phyloP scores from a whole-genome alignment of 2,888 invertebrate species.

The Melinaea menophilus region DNA sequence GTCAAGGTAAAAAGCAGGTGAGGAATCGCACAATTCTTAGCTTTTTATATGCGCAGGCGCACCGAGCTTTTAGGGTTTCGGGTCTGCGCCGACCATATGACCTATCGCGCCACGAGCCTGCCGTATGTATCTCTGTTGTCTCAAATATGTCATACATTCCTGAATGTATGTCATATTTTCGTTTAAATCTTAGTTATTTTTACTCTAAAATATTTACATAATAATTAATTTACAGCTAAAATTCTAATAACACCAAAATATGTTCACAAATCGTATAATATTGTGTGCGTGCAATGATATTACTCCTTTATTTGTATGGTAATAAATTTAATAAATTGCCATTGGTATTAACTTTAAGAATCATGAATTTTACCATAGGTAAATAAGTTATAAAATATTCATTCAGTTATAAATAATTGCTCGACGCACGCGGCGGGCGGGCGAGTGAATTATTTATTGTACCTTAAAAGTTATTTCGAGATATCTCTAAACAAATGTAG shows the following conservation, averaged over 20 bases:
- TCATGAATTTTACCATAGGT: constrained; percentile 24
- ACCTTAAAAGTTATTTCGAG: constrained; percentile 9
- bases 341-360: constrained; percentile 27
- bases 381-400: constrained; percentile 28
- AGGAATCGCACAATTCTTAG: constrained; percentile 39
- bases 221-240: background rate
- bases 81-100: constrained; percentile 59
- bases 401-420: constrained; percentile 28
- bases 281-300: constrained; percentile 19
- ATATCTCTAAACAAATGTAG: background rate
- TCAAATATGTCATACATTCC: constrained; percentile 10
- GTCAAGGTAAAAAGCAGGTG: constrained; percentile 41
- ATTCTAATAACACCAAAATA: background rate
- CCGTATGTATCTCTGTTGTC: constrained; percentile 39
- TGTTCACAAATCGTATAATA: constrained; percentile 5
- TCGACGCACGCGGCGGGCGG: constrained; percentile 23
- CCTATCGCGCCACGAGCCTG: constrained; percentile 34
- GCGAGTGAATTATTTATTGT: constrained; percentile 7
- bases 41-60: constrained; percentile 38
- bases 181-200: background rate
- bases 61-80: constrained; percentile 71
- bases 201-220: background rate
- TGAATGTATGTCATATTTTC: too few relatives aligned
- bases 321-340: constrained; percentile 34
- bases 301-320: constrained; percentile 31